Conservation (phyloP, 1,140 invertebrate species). For the Sycophaga agraensis region DNA sequence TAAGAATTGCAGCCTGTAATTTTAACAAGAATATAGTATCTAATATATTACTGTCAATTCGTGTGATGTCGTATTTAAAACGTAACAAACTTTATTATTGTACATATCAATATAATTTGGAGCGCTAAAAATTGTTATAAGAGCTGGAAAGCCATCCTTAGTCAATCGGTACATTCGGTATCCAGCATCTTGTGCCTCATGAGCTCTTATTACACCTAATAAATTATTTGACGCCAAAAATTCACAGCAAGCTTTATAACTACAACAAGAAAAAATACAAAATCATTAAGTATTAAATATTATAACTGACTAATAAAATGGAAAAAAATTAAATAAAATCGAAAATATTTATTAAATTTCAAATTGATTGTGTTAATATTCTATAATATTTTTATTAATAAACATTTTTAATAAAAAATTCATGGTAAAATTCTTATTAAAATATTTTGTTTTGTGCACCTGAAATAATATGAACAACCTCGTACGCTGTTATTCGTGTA, state of each 20-base stretch:
- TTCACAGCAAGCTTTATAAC: constrained; percentile 99
- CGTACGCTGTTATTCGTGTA: constrained; percentile 99
- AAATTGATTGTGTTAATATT: background rate
- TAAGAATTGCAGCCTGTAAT: constrained; percentile 91
- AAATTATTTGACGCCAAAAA: constrained; percentile 99
- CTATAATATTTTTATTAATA: no score
- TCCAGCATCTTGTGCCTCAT: constrained; percentile 99
- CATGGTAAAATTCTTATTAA: no score
- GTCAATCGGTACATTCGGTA: constrained; percentile 99
- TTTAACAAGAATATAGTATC: no score
- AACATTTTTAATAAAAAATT: no score
- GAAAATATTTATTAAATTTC: background rate
- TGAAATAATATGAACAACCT: constrained; percentile 99
- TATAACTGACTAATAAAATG: background rate
- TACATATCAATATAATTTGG: constrained; percentile 99
- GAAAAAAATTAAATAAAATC: background rate
- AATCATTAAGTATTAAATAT: background rate
- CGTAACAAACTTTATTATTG: constrained; percentile 90
- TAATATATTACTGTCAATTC: no score
- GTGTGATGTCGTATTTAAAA: background rate
- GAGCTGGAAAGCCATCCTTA: constrained; percentile 98
- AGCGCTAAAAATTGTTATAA: constrained; percentile 99
- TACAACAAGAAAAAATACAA: constrained; percentile 51
- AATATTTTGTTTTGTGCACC: no score
- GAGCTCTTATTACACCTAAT: constrained; percentile 98